phyloP scores from a whole-genome alignment of 2,888 invertebrate species.

The Dione juno region DNA sequence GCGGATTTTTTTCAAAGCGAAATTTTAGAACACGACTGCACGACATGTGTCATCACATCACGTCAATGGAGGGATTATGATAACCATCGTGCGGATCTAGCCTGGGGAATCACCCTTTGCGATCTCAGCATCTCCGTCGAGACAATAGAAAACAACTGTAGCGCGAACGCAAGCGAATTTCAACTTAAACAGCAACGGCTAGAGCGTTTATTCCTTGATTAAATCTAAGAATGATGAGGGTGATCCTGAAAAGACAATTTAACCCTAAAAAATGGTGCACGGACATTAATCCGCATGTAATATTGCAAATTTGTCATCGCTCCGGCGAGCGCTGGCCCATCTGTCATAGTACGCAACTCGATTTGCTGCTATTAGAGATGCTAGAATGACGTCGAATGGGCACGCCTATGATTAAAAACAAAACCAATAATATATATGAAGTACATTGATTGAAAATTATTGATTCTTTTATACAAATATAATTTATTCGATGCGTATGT shows the following conservation, averaged over 20 bases:
- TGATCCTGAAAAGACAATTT: constrained; percentile 81
- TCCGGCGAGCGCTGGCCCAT: constrained; percentile 67
- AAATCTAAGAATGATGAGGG: constrained; percentile 54
- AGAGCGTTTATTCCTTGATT: constrained; percentile 49
- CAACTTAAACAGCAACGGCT: constrained; percentile 46
- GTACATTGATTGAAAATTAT: constrained; percentile 18
- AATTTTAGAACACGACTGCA: constrained; percentile 77
- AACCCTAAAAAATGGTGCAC: constrained; percentile 82
- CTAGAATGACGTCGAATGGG: constrained; percentile 52
- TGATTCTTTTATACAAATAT: neutral
- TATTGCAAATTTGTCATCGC: constrained; percentile 83
- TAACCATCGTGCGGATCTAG: constrained; percentile 82
- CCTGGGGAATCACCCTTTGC: constrained; percentile 80
- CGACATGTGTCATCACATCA: constrained; percentile 84
- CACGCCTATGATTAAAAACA: constrained; percentile 50
- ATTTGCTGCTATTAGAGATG: constrained; percentile 73
- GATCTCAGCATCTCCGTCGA: constrained; percentile 64
- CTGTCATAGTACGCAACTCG: constrained; percentile 75
- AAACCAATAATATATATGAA: constrained; percentile 35
- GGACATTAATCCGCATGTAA: constrained; percentile 83
- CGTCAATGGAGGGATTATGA: constrained; percentile 83
- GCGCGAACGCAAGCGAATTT: constrained; percentile 43
- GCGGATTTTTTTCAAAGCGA: constrained; percentile 67
- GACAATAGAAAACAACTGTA: constrained; percentile 58
- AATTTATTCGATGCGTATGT: neutral